Conservation (phyloP, 2,797 vertebrate genomes). For the Pipistrellus kuhlii region DNA sequence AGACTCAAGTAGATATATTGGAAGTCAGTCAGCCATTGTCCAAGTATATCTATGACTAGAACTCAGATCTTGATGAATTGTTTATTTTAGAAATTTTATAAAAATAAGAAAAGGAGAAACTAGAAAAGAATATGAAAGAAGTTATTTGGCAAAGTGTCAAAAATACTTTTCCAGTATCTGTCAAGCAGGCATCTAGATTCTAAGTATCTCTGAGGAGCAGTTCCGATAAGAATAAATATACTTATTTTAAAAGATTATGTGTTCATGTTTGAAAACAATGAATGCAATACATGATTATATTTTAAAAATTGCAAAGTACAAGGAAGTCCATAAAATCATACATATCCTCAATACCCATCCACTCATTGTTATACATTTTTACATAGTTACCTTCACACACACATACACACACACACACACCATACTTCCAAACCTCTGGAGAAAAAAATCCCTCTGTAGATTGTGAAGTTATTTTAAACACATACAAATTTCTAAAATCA, state of each 20-base stretch:
- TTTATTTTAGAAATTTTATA: neutral
- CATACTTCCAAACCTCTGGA: neutral
- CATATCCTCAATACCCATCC: neutral
- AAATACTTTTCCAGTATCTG: neutral
- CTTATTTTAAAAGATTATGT: slow-evolving; percentile 1
- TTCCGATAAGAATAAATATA: neutral
- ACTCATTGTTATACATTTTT: neutral
- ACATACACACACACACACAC: neutral
- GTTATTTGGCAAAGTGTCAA: neutral
- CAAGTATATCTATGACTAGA: neutral
- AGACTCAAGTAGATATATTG: neutral
- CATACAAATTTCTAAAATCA: neutral
- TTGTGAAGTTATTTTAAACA: neutral
- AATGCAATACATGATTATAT: neutral
- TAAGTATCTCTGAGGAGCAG: neutral
- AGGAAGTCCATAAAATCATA: neutral
- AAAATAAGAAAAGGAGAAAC: slow-evolving; percentile 6
- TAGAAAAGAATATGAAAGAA: neutral
- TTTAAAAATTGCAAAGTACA: neutral
- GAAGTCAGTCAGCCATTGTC: neutral
- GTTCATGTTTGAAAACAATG: neutral
- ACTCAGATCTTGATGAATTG: neutral
- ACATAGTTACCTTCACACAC: neutral
- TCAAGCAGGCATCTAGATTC: neutral
- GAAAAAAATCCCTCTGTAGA: neutral